phyloP scores from a whole-genome alignment of 2,113 vertebrate species.

The Rhinopithecus roxellana region DNA sequence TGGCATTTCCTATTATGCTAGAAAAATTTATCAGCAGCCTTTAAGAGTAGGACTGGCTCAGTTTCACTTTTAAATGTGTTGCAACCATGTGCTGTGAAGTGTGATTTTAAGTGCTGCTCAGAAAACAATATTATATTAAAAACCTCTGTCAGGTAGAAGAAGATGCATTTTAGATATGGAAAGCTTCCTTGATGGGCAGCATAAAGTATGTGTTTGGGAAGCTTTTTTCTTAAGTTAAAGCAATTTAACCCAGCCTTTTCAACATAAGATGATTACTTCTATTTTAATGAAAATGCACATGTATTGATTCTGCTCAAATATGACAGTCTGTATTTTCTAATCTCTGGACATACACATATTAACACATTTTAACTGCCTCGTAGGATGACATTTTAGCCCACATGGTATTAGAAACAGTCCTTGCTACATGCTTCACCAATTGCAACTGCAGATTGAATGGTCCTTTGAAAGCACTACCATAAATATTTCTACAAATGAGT shows the following conservation, averaged over 20 bases:
- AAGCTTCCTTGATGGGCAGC: not conserved
- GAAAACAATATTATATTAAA: not conserved
- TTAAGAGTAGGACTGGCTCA: conserved; percentile 17
- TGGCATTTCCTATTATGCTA: conserved; percentile 25
- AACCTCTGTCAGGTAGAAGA: not conserved
- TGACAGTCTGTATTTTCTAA: conserved; percentile 25
- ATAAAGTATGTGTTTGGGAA: not conserved
- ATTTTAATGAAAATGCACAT: conserved; percentile 11
- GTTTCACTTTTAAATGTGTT: conserved; percentile 16
- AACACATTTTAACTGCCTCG: conserved; percentile 67
- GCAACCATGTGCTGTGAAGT: not conserved
- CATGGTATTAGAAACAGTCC: conserved; percentile 73
- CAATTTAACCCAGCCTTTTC: not conserved
- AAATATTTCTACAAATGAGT: conserved; percentile 83
- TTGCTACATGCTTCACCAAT: conserved; percentile 77
- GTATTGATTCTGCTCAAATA: conserved; percentile 11
- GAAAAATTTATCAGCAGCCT: conserved; percentile 42
- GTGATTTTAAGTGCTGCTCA: conserved; percentile 23
- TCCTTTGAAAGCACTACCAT: conserved; percentile 80
- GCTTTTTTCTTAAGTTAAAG: not conserved
- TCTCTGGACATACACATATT: conserved; percentile 1
- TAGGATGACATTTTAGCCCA: conserved; percentile 73
- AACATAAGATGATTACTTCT: not conserved
- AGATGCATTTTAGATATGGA: conserved; percentile 4
- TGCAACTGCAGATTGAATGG: conserved; percentile 73